Conservation (phyloP, 2,888 invertebrate genomes). For the Hylaea fasciaria region DNA sequence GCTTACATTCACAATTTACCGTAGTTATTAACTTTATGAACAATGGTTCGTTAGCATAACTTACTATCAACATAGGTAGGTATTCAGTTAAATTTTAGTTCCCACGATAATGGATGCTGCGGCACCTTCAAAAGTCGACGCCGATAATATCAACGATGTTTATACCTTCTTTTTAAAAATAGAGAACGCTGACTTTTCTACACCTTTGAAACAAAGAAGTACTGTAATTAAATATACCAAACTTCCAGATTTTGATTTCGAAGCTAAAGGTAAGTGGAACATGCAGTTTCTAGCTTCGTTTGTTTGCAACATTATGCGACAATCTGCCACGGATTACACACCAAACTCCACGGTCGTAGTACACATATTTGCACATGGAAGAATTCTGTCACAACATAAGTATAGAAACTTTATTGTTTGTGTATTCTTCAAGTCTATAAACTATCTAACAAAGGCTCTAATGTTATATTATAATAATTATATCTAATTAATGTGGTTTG, state of each 20-base stretch:
- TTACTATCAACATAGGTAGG: too few species aligned
- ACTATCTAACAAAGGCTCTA: background rate
- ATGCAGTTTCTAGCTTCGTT: background rate
- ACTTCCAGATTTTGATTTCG: conserved; percentile 68
- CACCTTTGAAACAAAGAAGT: conserved; percentile 56
- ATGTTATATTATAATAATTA: background rate
- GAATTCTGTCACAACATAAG: too few species aligned
- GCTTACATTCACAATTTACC: conserved; percentile 3
- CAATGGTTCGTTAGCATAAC: conserved; percentile 37
- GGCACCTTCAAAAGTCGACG: conserved; percentile 61
- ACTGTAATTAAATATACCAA: conserved; percentile 74
- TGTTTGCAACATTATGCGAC: background rate
- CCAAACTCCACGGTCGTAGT: too few species aligned
- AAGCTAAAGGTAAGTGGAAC: conserved; percentile 60
- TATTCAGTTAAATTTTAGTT: conserved; percentile 43
- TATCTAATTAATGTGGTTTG: background rate
- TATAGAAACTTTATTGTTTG: background rate
- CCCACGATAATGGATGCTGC: conserved; percentile 71
- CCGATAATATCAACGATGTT: conserved; percentile 57
- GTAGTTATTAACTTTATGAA: conserved; percentile 9
- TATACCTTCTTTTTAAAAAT: conserved; percentile 60
- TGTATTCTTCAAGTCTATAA: background rate
- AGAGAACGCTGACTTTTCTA: conserved; percentile 55
- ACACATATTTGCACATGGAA: too few species aligned
- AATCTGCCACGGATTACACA: background rate